Conservation (phyloP, 1,140 invertebrate species). For the Ptiloglossa arizonensis region DNA sequence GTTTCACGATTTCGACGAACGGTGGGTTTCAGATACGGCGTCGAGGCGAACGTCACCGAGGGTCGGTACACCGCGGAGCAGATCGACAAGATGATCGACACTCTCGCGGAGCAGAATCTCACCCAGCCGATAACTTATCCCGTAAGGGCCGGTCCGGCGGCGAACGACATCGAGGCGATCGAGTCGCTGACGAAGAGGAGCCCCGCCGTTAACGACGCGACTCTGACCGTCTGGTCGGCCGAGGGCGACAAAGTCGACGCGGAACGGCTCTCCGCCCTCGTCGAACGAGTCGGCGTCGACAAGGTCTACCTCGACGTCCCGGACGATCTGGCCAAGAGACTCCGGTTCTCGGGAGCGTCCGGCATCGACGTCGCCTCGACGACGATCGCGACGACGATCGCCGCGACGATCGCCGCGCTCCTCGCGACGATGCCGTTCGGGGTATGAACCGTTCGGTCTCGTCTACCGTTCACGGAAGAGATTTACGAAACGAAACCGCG, state of each 20-base stretch:
- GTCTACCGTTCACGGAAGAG: background rate
- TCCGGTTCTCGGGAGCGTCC: conserved; percentile 73
- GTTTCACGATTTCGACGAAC: conserved; percentile 53
- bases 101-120: conserved; percentile 83
- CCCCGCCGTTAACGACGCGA: conserved; percentile 73
- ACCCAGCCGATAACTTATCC: conserved; percentile 90
- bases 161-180: conserved; percentile 84
- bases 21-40: conserved; percentile 66
- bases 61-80: conserved; percentile 87
- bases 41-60: conserved; percentile 74
- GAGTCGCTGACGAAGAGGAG: conserved; percentile 81
- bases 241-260: conserved; percentile 85
- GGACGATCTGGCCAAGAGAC: conserved; percentile 80
- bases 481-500: conserved; percentile 2
- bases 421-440: conserved; percentile 56
- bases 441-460: background rate
- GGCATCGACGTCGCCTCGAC: conserved; percentile 14
- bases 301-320: conserved; percentile 88
- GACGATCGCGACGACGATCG: background rate
- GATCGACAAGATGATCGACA: conserved; percentile 88
- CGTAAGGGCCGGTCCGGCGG: conserved; percentile 88
- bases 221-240: conserved; percentile 89
- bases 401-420: conserved; percentile 46
- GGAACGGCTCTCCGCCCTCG: conserved; percentile 83
- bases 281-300: conserved; percentile 84